A percentile compares a stretch with the other conserved stretches of the same genome.
These are phyloP conservation scores for Oligia fasciuncula DNA, from an alignment of 2,888 invertebrate species.

Conservation along the genomic window DNA sequence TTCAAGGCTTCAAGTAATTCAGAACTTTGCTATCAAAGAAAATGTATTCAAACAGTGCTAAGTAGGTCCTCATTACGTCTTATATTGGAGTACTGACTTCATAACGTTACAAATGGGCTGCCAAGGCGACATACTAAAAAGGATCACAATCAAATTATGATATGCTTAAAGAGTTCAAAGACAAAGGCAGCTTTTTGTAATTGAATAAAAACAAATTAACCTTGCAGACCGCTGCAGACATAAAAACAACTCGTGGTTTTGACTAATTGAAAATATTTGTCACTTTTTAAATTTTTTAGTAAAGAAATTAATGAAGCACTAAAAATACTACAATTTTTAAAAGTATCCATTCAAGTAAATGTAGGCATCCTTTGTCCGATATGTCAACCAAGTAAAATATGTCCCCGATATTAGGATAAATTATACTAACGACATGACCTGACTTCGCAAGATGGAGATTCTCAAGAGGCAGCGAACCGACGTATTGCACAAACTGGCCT, in stretches of 20 bases:
- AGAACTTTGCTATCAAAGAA: background rate
- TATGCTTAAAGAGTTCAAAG: slow-evolving; percentile 20
- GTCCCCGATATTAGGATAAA: slow-evolving; percentile 21
- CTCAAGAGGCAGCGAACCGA: slow-evolving; percentile 44
- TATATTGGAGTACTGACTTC: slow-evolving; percentile 22
- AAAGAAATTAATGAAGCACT: background rate
- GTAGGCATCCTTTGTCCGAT: background rate
- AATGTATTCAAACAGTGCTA: slow-evolving; percentile 22
- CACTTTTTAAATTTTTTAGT: background rate
- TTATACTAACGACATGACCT: slow-evolving; percentile 43
- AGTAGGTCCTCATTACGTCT: slow-evolving; percentile 15
- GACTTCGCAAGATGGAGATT: slow-evolving; percentile 35
- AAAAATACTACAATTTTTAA: background rate
- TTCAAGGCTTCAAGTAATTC: background rate
- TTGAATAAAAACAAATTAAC: slow-evolving; percentile 11
- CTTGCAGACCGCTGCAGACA: background rate
- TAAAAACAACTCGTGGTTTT: background rate
- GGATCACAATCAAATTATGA: slow-evolving; percentile 42
- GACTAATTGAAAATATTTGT: background rate
- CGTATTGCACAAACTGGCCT: slow-evolving; percentile 45
- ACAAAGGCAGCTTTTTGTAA: slow-evolving; percentile 25
- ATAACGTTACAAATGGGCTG: slow-evolving; percentile 28
- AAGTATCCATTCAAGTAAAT: background rate
- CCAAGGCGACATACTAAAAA: slow-evolving; percentile 47
- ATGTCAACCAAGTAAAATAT: slow-evolving; percentile 11